Evolutionary conservation across 2,888 invertebrate genomes (phyloP).

Genomic region (Tipula confusa): DNA sequence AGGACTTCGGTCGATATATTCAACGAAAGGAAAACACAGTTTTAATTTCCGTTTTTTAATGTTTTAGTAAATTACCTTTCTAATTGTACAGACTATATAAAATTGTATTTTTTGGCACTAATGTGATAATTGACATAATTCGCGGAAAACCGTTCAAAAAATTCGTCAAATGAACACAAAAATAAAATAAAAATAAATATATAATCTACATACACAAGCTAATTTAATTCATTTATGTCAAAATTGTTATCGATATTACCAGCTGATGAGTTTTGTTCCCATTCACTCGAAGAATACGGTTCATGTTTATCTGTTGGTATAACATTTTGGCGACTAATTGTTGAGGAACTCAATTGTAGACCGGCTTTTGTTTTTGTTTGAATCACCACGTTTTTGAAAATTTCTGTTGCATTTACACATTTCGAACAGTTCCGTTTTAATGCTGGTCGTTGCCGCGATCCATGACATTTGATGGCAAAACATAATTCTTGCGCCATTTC

Average conservation of each 20-base stretch:
- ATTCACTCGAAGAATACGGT: neutral
- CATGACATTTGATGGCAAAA: constrained; percentile 83
- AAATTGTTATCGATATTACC: neutral
- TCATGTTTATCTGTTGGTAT: neutral
- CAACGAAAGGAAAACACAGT: no score
- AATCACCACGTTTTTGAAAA: neutral
- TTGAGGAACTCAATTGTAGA: neutral
- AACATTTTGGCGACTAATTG: neutral
- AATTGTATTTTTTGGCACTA: neutral
- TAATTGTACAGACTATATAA: neutral
- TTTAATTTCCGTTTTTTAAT: no score
- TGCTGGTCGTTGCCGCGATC: constrained; percentile 76
- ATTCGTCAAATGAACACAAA: neutral
- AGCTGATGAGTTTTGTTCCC: neutral
- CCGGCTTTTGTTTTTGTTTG: neutral
- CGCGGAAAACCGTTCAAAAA: neutral
- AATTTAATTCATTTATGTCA: neutral
- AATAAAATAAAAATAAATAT: neutral
- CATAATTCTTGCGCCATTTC: constrained; percentile 92
- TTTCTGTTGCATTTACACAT: constrained; percentile 49
- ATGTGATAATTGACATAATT: neutral
- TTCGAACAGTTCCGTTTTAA: constrained; percentile 70
- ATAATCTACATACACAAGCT: neutral
- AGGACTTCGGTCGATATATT: no score
- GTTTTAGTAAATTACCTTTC: neutral